Evolutionary conservation across 2,113 vertebrate genomes (phyloP), one percentile per base, ranked within the genome.

Genomic region (Meles meles): DNA sequence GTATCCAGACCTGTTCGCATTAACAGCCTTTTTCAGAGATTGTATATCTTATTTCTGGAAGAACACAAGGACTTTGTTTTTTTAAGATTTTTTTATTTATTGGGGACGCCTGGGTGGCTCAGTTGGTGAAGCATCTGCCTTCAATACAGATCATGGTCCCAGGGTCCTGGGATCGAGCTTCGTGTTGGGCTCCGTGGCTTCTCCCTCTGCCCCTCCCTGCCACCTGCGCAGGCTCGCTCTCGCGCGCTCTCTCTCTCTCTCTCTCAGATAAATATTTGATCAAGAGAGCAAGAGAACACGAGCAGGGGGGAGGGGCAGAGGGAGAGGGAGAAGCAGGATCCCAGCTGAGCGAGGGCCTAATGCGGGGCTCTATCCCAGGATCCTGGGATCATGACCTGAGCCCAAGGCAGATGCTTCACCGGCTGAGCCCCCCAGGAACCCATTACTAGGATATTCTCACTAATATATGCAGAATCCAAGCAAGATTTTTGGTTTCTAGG

Each of bases 181-280:
- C 3, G 0, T 3, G 12, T 44, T 1, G 12, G 72, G 72, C 12
- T 44, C 63, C 14, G 2, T 17, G 31, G 31, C 31, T 34, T 67
- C 63, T 67, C 63, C 31, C 6, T 67, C 63, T 34, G 29, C 63
- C 63, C 15, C 29, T 67, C 63, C 31, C 31, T 13, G 63, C 31
- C 31, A 17, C 63, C 23, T 57, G 57, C 8, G 55, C 57, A 59
- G 23, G 23, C 49, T 49, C 47, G 1, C 20, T 25, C 52, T 52
- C 4, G n/a, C n/a, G n/a, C n/a, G n/a, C n/a, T 55, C 52, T 55
- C 15, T 55, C 9, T 15, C 31, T 34, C 63, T 65, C 14, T 67
- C 63, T 67, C 7, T 67, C 31, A 67, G n/a, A 67, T 67, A 61
- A 25, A 7, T 61, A 27, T 61, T 61, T 61, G 25, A 61, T 65